These are phyloP conservation scores for Monoplex corrugatus DNA, from an alignment of 2,888 invertebrate genomes.

Conservation along the genomic window DNA sequence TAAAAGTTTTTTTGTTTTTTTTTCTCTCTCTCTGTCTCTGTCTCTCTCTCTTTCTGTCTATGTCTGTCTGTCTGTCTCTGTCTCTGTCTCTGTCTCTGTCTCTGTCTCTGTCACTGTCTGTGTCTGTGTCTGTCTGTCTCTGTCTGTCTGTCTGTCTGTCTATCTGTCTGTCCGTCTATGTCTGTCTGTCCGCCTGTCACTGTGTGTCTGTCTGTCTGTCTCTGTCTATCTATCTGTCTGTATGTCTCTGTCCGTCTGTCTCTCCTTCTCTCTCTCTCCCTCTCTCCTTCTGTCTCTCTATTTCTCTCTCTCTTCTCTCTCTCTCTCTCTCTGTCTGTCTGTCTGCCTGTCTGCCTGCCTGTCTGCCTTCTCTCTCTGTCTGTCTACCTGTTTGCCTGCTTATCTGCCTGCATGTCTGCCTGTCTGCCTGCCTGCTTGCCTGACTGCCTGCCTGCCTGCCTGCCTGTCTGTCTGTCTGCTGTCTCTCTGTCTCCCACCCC, in stretches of 20 bases:
- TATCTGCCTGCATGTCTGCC: too few relatives aligned
- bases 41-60: neutral
- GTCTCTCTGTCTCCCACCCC: too few relatives aligned
- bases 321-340: too few relatives aligned
- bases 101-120: neutral
- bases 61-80: neutral
- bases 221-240: neutral
- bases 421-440: too few relatives aligned
- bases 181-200: neutral
- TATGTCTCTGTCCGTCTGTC: neutral
- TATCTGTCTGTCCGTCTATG: neutral
- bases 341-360: too few relatives aligned
- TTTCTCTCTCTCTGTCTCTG: neutral
- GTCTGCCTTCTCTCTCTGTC: too few relatives aligned
- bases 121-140: constrained; percentile 2
- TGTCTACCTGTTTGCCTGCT: too few relatives aligned
- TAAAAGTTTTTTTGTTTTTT: too few relatives aligned
- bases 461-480: too few relatives aligned
- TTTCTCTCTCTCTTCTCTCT: too few relatives aligned
- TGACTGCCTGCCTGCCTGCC: too few relatives aligned
- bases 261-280: too few relatives aligned
- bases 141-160: constrained; percentile 9
- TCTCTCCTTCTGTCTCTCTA: neutral
- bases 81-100: constrained; percentile 4
- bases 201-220: neutral